These are phyloP conservation scores for Eurytoma adleriae DNA, from an alignment of 2,888 invertebrate species.

Conservation along the genomic window DNA sequence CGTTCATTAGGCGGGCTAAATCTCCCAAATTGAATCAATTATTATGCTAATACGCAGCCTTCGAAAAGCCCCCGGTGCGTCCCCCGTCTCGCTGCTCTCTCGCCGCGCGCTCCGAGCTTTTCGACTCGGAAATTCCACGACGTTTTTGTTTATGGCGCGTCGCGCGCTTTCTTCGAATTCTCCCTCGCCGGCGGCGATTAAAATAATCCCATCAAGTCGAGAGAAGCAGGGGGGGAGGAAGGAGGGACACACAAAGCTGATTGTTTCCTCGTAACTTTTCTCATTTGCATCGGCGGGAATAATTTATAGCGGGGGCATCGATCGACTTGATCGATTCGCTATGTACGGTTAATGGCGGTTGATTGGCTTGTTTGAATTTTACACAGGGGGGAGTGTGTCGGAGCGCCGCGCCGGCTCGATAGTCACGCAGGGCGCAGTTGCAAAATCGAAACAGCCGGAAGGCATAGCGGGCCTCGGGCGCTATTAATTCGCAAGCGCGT, in stretches of 20 bases:
- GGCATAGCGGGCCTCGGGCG: background rate
- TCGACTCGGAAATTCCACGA: background rate
- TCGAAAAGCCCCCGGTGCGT: conserved; percentile 65
- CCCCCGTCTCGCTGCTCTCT: background rate
- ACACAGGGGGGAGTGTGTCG: background rate
- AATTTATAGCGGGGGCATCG: conserved; percentile 27
- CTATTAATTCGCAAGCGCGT: background rate
- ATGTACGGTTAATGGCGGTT: conserved; percentile 10
- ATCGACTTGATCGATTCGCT: conserved; percentile 24
- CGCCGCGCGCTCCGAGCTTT: background rate
- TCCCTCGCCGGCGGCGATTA: background rate
- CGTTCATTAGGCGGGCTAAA: conserved; percentile 72
- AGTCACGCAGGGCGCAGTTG: background rate
- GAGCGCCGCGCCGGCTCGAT: background rate
- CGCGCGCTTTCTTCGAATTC: background rate
- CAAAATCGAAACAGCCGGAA: conserved; percentile 20
- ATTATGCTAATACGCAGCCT: conserved; percentile 70
- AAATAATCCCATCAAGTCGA: conserved; percentile 16
- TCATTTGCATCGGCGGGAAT: conserved; percentile 33
- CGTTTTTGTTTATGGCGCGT: conserved; percentile 20
- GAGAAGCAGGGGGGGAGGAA: background rate
- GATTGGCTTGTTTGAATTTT: conserved; percentile 52
- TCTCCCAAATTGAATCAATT: conserved; percentile 75
- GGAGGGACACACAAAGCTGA: conserved; percentile 15
- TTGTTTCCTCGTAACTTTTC: conserved; percentile 41